Evolutionary conservation across 2,113 vertebrate species (phyloP).

Genomic region (Albula glossodonta): DNA sequence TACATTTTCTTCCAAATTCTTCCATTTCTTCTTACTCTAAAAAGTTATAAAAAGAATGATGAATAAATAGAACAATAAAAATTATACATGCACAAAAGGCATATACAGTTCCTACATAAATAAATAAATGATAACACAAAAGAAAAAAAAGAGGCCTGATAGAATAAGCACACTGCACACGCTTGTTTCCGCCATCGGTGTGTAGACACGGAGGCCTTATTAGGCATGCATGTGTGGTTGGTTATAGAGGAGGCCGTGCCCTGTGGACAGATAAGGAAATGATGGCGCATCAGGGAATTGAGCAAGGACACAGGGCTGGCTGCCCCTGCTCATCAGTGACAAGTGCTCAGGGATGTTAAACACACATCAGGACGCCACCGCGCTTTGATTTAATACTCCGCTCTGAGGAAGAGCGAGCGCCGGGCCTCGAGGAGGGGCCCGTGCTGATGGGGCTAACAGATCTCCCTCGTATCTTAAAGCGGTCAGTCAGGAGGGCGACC

Average conservation of each 20-base stretch:
- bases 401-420: slow-evolving; percentile 25
- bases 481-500: slow-evolving; percentile 21
- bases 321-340: slow-evolving; percentile 47
- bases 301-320: slow-evolving; percentile 43
- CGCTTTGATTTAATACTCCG: slow-evolving; percentile 50
- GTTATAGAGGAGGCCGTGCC: slow-evolving; percentile 38
- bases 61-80: slow-evolving; percentile 8
- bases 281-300: slow-evolving; percentile 46
- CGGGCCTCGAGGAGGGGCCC: background rate
- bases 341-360: slow-evolving; percentile 49
- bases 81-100: background rate
- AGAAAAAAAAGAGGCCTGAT: slow-evolving; percentile 3
- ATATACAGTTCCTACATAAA: background rate
- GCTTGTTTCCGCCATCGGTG: background rate
- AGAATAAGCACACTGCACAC: background rate
- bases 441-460: slow-evolving; percentile 40
- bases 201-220: slow-evolving; percentile 12
- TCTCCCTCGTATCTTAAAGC: slow-evolving; percentile 21
- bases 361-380: slow-evolving; percentile 37
- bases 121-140: background rate
- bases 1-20: slow-evolving; percentile 38
- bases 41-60: slow-evolving; percentile 2
- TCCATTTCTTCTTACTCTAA: background rate
- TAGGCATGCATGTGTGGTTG: slow-evolving; percentile 39
- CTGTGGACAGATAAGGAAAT: slow-evolving; percentile 52